A percentile compares a stretch with the other conserved stretches of the same genome.
Conservation (phyloP, 92 coral and sea anemone genomes). For the Muricea muricata region DNA sequence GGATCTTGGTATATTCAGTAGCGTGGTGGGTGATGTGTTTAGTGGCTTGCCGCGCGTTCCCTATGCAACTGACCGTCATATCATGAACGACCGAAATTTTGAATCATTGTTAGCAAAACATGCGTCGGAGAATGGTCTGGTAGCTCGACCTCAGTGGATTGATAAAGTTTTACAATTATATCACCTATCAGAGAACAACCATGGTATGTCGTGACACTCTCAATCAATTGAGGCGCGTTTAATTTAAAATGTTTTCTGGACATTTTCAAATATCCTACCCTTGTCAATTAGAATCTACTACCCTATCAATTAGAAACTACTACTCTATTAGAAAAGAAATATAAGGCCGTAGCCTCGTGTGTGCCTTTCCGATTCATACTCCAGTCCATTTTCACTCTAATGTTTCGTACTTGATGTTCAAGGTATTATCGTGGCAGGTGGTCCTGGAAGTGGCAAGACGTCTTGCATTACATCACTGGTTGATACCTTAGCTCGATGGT, state of each 20-base stretch:
- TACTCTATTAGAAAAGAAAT: no score
- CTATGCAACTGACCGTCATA: slow-evolving; percentile 80
- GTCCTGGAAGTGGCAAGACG: slow-evolving; percentile 91
- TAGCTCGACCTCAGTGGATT: slow-evolving; percentile 90
- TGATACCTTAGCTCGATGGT: slow-evolving; percentile 88
- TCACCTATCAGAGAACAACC: slow-evolving; percentile 81
- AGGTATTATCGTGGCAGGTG: slow-evolving; percentile 95
- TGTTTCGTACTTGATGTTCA: no score
- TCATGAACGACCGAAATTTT: slow-evolving; percentile 85
- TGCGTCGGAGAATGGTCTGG: slow-evolving; percentile 86
- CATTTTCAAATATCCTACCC: no score
- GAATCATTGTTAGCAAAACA: slow-evolving; percentile 79
- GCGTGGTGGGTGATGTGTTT: slow-evolving; percentile 91
- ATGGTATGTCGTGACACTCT: slow-evolving; percentile 65
- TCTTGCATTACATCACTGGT: slow-evolving; percentile 90
- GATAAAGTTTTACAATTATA: slow-evolving; percentile 85
- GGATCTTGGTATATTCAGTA: slow-evolving; percentile 84
- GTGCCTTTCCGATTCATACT: no score
- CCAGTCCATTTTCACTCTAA: no score
- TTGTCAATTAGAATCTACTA: no score
- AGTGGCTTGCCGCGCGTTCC: slow-evolving; percentile 82
- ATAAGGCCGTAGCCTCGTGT: no score
- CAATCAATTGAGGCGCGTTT: no score
- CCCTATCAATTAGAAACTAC: no score
- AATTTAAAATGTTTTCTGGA: no score